Base-by-base conservation (phyloP, 2,797 vertebrate species). In the Amphiprion clarkii region DNA sequence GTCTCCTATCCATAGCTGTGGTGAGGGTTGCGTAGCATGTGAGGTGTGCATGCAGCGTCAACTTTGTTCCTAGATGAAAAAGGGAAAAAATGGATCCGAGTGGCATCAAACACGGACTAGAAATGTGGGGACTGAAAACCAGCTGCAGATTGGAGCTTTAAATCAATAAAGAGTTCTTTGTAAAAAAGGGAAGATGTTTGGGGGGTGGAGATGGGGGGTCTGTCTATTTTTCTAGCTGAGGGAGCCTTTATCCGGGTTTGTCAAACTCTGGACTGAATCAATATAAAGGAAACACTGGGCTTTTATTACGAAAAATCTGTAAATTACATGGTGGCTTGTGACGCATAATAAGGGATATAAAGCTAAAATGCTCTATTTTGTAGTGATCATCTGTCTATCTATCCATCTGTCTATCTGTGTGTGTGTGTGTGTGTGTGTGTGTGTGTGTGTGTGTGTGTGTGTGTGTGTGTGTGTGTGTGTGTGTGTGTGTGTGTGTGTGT, bases 211-310 rank as follows among this genome's bases (percentile, higher is more conserved):
- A 1, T 23, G 48, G n/a, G 8, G 19, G 17, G 5, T 2, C 6
- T 19, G 17, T 48, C 4, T 21, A 56, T 71, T 57, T 62, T 55
- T 76, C 19, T 64, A 39, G 39, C 58, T 3, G 40, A 52, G 57
- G 42, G 36, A 78, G 33, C 49, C 40, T 36, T 64, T 78, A 33
- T 33, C 40, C 49, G 52, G 60, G 19, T 55, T 42, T 67, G 67
- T 69, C 60, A 57, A 23, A 8, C 14, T 49, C 17, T 48, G 16
- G 2, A 16, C 36, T 55, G 27, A 69, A 78, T 76, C 53, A 65
- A 65, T 68, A 58, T 9, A 67, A 71, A 78, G 42, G 51, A 54
- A 79, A 69, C 36, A 60, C 5, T 33, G 48, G 2, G 17, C 39
- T 65, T 64, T 57, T 48, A 60, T 61, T 6, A 7, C 44, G 27